Conservation (phyloP, 2,797 vertebrate species). For the Ibycter americanus region DNA sequence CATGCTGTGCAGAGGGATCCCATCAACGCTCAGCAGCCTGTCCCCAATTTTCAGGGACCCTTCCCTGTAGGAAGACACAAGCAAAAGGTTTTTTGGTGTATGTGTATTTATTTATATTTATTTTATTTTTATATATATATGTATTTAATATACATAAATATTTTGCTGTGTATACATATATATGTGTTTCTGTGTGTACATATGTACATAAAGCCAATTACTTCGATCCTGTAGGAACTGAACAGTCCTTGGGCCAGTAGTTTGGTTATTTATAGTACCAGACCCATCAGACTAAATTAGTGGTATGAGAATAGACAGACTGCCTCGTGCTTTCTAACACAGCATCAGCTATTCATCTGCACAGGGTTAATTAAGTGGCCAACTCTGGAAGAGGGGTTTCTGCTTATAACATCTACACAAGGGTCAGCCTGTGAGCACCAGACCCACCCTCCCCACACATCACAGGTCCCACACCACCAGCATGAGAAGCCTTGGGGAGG, state of each 20-base stretch:
- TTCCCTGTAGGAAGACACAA: slow-evolving; percentile 79
- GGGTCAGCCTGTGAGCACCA: fast-evolving
- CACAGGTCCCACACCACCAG: background rate
- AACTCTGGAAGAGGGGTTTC: background rate
- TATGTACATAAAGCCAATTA: background rate
- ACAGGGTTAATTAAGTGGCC: background rate
- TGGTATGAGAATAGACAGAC: background rate
- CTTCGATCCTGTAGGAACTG: background rate
- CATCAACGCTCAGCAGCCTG: slow-evolving; percentile 90
- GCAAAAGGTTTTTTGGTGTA: background rate
- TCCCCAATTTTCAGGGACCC: slow-evolving; percentile 91
- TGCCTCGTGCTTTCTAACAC: background rate
- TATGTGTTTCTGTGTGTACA: fast-evolving
- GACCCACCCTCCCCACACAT: background rate
- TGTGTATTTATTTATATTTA: background rate
- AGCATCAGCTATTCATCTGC: background rate
- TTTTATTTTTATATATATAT: background rate
- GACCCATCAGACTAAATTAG: background rate
- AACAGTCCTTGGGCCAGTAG: background rate
- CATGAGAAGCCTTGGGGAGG: background rate
- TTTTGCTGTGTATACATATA: background rate
- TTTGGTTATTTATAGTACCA: slow-evolving; percentile 32
- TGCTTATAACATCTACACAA: background rate
- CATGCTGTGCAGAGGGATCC: slow-evolving; percentile 88
- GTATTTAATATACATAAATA: background rate